Base-by-base conservation (phyloP, 2,797 vertebrate species). In the Orientallactaga sibirica region DNA sequence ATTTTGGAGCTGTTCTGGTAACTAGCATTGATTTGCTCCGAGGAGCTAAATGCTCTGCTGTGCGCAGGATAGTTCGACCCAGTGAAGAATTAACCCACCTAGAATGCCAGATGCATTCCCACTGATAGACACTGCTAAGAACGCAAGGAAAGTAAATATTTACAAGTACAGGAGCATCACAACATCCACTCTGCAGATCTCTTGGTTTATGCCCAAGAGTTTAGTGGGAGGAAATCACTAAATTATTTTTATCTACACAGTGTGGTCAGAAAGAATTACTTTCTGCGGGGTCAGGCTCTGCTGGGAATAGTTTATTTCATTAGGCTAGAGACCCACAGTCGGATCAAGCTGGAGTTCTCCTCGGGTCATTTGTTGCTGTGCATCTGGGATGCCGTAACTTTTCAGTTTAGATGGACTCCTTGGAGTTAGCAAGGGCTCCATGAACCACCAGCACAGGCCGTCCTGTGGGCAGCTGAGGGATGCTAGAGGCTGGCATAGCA, bases 221-320 rank as follows among this genome's bases (percentile, higher is more conserved):
- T 96, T 82, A 84, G 71, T 93, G 90, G 86, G 86, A 93, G 91
- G 81, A 96, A 96, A 97, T 96, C 90, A 66, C 94, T 95, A 92
- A 96, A 92, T 96, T 97, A 92, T 96, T 96, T 96, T 96, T 96
- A 97, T 96, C 94, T 96, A 37, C 90, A 81, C 93, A 81, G 71
- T 88, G 85, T 61, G 79, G 83, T 96, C 80, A 95, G 93, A 88
- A 95, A 78, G 80, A 93, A 95, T 94, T 84, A 86, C 90, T 61
- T 94, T 96, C 67, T 81, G 68, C 88, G 81, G 88, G 90, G 79
- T 88, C 76, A 29, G 88, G 71, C 95, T 74, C 55, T 93, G 92
- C 95, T 88, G 83, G 92, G 93, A 93, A 93, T 84, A 67, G 90
- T 94, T 97, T 96, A 96, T 94, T 94, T 92, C 91, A 55, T 96